Percentiles rank a stretch among this genome's conserved stretches.
phyloP scores from a whole-genome alignment of 2,113 vertebrate genomes.

The Serinus canaria region DNA sequence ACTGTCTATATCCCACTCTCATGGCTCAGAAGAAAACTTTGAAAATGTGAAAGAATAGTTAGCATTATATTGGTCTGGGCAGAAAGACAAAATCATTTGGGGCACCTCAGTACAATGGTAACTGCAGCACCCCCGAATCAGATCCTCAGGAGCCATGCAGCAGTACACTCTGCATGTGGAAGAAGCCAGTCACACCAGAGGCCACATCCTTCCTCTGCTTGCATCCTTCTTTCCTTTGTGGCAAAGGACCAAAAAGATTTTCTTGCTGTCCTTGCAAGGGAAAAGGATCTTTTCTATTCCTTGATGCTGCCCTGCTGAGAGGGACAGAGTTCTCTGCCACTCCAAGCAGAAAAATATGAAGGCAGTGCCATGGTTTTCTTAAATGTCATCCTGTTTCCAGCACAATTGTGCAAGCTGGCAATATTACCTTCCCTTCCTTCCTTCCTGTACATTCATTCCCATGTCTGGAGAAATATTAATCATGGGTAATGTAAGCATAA shows the following conservation, averaged over 20 bases:
- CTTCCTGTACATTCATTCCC: conserved; percentile 45
- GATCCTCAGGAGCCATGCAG: background rate
- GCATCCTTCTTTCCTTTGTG: background rate
- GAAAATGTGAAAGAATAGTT: background rate
- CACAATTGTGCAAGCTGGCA: conserved; percentile 44
- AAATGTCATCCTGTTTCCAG: conserved; percentile 35
- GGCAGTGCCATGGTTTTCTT: conserved; percentile 10
- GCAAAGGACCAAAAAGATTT: background rate
- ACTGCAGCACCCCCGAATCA: background rate
- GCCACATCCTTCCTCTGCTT: background rate
- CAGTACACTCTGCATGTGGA: background rate
- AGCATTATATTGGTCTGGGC: background rate
- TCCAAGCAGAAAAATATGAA: background rate
- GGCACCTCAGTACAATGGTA: background rate
- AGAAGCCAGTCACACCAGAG: background rate
- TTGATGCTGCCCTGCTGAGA: background rate
- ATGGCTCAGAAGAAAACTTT: background rate
- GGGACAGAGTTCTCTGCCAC: background rate
- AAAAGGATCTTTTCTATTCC: background rate
- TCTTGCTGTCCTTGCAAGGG: background rate
- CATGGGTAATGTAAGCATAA: conserved; percentile 15
- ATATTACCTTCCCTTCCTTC: conserved; percentile 44
- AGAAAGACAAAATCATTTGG: background rate
- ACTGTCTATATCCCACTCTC: too few species aligned
- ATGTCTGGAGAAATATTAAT: conserved; percentile 28